A percentile compares a stretch with the other conserved stretches of the same genome.
phyloP scores from a whole-genome alignment of 2,888 invertebrate genomes.

The Acleris emargana region DNA sequence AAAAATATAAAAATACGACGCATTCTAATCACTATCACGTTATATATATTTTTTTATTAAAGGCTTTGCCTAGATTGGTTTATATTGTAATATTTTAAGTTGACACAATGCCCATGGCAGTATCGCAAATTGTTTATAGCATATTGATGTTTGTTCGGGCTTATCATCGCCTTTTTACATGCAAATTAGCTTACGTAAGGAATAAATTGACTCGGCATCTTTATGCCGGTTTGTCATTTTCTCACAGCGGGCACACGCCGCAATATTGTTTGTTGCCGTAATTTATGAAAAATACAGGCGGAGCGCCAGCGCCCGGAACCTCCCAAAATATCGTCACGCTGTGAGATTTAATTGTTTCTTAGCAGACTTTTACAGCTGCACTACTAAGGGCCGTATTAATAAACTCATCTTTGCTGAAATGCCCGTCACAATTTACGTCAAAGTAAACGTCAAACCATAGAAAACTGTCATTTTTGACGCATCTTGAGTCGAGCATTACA shows the following conservation, averaged over 20 bases:
- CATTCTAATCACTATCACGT: too few relatives aligned
- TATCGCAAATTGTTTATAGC: conserved; percentile 47
- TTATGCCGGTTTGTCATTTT: conserved; percentile 29
- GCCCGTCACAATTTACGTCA: too few relatives aligned
- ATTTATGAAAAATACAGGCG: conserved; percentile 28
- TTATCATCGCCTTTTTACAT: conserved; percentile 61
- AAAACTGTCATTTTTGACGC: too few relatives aligned
- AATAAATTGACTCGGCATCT: conserved; percentile 45
- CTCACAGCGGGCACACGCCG: conserved; percentile 12
- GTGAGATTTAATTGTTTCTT: conserved; percentile 11
- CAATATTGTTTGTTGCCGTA: conserved; percentile 29
- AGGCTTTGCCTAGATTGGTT: too few relatives aligned
- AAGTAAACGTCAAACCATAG: too few relatives aligned
- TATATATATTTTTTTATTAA: too few relatives aligned
- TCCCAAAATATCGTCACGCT: conserved; percentile 15
- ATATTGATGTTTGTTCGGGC: conserved; percentile 54
- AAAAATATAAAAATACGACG: too few relatives aligned
- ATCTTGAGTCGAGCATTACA: too few relatives aligned
- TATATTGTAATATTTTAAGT: conserved; percentile 1
- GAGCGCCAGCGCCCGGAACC: not conserved
- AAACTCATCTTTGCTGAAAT: too few relatives aligned
- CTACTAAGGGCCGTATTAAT: too few relatives aligned
- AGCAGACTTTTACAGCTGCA: too few relatives aligned
- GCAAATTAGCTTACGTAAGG: conserved; percentile 57
- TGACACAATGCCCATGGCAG: conserved; percentile 43